These are phyloP conservation scores for Physella acuta DNA, from an alignment of 1,140 invertebrate genomes.

Conservation along the genomic window DNA sequence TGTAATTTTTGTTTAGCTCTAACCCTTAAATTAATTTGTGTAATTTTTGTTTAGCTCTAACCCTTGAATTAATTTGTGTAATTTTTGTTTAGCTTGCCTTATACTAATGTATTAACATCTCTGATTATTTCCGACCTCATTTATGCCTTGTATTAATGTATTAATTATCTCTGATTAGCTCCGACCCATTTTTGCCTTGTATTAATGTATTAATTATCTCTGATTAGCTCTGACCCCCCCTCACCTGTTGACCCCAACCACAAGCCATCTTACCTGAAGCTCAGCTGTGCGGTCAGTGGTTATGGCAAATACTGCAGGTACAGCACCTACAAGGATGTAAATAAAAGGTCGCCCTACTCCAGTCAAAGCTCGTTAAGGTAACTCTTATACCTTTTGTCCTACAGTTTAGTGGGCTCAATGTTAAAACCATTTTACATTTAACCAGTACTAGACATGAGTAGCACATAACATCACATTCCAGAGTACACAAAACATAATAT, in stretches of 20 bases:
- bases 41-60: too few species aligned
- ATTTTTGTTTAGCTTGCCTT: too few species aligned
- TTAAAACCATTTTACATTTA: too few species aligned
- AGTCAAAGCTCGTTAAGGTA: slow-evolving; percentile 40
- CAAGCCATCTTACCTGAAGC: slow-evolving; percentile 47
- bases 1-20: too few species aligned
- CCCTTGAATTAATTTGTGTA: too few species aligned
- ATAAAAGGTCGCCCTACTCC: slow-evolving; percentile 43
- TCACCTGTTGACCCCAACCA: slow-evolving; percentile 27
- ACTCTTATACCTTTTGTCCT: too few species aligned
- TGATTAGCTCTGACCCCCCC: slow-evolving; percentile 1
- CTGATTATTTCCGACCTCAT: background rate
- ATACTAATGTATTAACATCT: too few species aligned
- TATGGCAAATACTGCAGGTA: slow-evolving; percentile 47
- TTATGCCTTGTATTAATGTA: background rate
- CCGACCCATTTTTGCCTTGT: background rate
- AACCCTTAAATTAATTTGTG: too few species aligned
- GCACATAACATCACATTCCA: too few species aligned
- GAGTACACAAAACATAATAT: too few species aligned
- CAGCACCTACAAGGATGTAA: slow-evolving; percentile 41
- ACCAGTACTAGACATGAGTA: too few species aligned
- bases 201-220: background rate
- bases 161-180: background rate
- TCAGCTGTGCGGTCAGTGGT: slow-evolving; percentile 49
- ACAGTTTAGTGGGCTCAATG: too few species aligned